Evolutionary conservation across 2,888 invertebrate genomes (phyloP).

Genomic region (Erannis defoliaria): DNA sequence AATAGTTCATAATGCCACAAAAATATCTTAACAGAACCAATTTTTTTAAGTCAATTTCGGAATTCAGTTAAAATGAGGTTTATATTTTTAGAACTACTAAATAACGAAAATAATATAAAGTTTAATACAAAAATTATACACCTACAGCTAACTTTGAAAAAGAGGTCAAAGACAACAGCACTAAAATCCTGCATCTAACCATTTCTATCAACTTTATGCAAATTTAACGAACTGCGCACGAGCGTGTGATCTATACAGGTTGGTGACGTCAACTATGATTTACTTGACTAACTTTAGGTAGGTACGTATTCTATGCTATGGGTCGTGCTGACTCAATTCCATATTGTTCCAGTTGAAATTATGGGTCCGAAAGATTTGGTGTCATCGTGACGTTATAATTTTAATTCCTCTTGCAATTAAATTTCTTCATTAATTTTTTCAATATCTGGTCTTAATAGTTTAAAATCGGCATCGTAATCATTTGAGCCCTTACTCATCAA

Average conservation of each 20-base stretch:
- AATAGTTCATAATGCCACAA: too few species aligned
- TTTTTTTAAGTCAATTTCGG: too few species aligned
- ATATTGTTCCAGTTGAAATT: background rate
- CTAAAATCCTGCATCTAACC: constrained; percentile 16
- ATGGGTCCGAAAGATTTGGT: background rate
- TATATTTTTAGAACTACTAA: too few species aligned
- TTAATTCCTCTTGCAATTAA: too few species aligned
- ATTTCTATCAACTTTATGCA: constrained; percentile 54
- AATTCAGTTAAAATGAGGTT: too few species aligned
- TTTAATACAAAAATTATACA: background rate
- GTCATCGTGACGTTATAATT: too few species aligned
- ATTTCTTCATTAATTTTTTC: too few species aligned
- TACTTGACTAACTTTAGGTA: constrained; percentile 14
- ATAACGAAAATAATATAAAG: background rate
- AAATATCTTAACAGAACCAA: too few species aligned
- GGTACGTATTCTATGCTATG: background rate
- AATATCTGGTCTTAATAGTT: too few species aligned
- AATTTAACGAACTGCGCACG: constrained; percentile 66
- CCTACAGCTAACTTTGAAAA: background rate
- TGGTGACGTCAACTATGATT: constrained; percentile 62
- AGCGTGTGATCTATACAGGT: constrained; percentile 61
- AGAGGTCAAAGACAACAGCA: background rate
- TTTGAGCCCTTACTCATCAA: too few species aligned
- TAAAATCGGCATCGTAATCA: too few species aligned
- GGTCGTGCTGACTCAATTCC: constrained; percentile 8